These are phyloP conservation scores for Otis tarda DNA, from an alignment of 2,113 vertebrate genomes.

Conservation along the genomic window DNA sequence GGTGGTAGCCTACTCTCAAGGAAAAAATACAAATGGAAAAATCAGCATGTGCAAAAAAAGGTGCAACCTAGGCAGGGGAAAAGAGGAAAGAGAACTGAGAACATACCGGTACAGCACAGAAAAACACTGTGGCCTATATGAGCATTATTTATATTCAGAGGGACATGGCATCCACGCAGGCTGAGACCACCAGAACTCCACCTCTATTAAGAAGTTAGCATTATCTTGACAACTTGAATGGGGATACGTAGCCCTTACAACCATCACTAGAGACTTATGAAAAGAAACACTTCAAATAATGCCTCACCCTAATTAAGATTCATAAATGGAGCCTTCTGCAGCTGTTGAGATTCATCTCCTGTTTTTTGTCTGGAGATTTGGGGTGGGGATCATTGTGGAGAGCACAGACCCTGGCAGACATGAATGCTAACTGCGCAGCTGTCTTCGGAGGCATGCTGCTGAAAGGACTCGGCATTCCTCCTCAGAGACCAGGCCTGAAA, in stretches of 20 bases:
- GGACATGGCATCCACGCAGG: neutral
- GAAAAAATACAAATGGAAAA: neutral
- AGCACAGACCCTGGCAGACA: neutral
- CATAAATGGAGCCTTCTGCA: neutral
- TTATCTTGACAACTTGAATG: neutral
- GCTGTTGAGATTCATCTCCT: slow-evolving; percentile 32
- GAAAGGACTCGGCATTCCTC: neutral
- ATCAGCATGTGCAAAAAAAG: neutral
- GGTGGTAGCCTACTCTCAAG: neutral
- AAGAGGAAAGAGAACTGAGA: neutral
- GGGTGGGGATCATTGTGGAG: neutral
- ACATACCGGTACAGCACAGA: neutral
- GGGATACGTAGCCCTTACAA: neutral
- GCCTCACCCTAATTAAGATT: neutral
- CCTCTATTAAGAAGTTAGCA: neutral
- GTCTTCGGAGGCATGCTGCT: slow-evolving; percentile 15
- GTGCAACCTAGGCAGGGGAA: neutral
- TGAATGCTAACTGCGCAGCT: slow-evolving; percentile 32
- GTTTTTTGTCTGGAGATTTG: neutral
- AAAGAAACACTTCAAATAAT: neutral
- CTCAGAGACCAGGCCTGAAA: neutral
- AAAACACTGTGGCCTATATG: neutral
- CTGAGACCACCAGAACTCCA: neutral
- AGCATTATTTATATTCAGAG: neutral
- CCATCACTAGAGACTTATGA: neutral